phyloP scores from a whole-genome alignment of 2,797 vertebrate species.

The Calcarius lapponicus region DNA sequence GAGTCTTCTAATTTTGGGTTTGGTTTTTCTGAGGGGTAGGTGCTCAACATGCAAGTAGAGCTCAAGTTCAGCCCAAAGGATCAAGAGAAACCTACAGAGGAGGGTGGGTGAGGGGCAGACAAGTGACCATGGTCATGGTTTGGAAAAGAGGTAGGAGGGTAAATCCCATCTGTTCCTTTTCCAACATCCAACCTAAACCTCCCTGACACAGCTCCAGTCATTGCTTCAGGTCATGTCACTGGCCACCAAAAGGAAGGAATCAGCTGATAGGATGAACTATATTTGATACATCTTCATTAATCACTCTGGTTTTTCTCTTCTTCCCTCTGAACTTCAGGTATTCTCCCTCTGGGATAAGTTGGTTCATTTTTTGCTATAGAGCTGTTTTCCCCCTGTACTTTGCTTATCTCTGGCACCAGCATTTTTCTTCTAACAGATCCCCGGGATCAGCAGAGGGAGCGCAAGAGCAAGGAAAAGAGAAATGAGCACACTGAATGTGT shows the following conservation, averaged over 20 bases:
- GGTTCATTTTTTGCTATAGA: neutral
- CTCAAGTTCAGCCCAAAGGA: neutral
- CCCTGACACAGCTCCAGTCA: neutral
- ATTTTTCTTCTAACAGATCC: neutral
- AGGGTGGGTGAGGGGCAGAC: neutral
- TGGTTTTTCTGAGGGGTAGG: neutral
- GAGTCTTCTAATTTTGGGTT: neutral
- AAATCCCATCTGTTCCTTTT: neutral
- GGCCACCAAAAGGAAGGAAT: neutral
- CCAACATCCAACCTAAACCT: neutral
- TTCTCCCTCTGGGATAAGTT: neutral
- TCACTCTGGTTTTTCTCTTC: neutral
- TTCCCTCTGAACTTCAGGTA: neutral
- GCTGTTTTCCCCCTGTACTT: neutral
- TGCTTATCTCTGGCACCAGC: neutral
- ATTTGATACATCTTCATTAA: neutral
- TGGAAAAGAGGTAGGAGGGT: neutral
- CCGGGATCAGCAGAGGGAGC: slow-evolving; percentile 57
- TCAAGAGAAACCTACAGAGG: neutral
- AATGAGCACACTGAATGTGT: rapidly evolving
- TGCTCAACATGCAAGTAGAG: neutral
- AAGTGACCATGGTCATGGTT: neutral
- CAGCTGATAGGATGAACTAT: neutral
- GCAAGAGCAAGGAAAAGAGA: slow-evolving; percentile 45
- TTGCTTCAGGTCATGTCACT: neutral